phyloP scores from a whole-genome alignment of 2,113 vertebrate genomes.

The Pangasianodon gigas region DNA sequence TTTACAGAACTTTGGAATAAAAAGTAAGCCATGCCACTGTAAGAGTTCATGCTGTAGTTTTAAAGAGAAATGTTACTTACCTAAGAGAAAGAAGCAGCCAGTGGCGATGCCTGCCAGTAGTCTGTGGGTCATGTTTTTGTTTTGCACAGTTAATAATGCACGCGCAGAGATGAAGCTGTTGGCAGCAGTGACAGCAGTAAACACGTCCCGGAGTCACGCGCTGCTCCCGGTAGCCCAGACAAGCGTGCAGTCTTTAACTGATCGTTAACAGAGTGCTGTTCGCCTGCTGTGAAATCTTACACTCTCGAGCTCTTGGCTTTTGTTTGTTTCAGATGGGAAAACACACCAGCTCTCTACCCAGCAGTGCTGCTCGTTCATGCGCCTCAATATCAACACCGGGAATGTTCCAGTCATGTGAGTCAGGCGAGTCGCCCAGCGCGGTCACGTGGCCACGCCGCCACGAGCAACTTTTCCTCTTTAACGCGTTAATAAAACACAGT shows the following conservation, averaged over 20 bases:
- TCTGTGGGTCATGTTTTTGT: constrained; percentile 59
- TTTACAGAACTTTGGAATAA: background rate
- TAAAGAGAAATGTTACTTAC: constrained; percentile 60
- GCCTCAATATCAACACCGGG: constrained; percentile 20
- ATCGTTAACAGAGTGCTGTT: background rate
- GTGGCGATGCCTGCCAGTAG: constrained; percentile 21
- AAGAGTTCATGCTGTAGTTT: background rate
- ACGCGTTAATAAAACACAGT: background rate
- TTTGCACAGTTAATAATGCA: constrained; percentile 9
- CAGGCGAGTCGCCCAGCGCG: constrained; percentile 37
- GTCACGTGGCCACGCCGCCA: constrained; percentile 65
- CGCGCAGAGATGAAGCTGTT: background rate
- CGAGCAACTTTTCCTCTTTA: background rate
- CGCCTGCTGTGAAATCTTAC: background rate
- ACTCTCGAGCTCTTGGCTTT: background rate
- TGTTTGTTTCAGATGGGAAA: background rate
- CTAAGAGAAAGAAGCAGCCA: constrained; percentile 57
- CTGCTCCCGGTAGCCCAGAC: background rate
- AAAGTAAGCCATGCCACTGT: background rate
- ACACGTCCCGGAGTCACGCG: constrained; percentile 4
- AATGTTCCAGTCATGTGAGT: constrained; percentile 71
- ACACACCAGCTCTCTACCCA: background rate
- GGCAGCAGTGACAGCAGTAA: constrained; percentile 1
- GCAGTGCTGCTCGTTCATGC: background rate
- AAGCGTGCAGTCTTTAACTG: background rate